Conservation (phyloP, 1,140 invertebrate species). For the Trichonephila clavata region DNA sequence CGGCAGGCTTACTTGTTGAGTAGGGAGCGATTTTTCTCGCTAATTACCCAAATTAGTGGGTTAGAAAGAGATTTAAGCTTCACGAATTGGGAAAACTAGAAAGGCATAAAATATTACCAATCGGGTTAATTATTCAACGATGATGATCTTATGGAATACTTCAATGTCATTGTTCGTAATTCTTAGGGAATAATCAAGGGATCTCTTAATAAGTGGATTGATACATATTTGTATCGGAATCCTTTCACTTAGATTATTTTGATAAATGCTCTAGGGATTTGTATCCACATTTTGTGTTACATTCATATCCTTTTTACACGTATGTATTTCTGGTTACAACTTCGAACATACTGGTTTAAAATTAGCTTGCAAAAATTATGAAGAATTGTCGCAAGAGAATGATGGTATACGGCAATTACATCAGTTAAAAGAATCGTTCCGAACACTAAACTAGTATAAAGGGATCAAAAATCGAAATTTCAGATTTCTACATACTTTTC, state of each 20-base stretch:
- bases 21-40: conserved; percentile 60
- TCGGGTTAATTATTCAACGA: conserved; percentile 63
- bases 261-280: no score
- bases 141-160: conserved; percentile 23
- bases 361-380: no score
- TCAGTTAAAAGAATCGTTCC: no score
- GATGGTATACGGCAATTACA: no score
- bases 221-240: not conserved
- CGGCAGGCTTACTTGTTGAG: conserved; percentile 55
- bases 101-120: conserved; percentile 54
- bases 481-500: no score
- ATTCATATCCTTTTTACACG: no score
- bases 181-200: conserved; percentile 12
- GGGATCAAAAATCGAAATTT: no score
- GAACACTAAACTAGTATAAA: no score
- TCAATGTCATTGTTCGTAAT: conserved; percentile 21
- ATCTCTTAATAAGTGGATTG: conserved; percentile 32
- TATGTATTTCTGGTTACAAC: no score
- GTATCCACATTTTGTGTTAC: no score
- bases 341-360: no score
- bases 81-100: not conserved
- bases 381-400: no score
- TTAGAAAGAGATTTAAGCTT: conserved; percentile 53
- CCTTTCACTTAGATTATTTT: not conserved
- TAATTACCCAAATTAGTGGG: conserved; percentile 68